A percentile compares a stretch with the other conserved stretches of the same genome.
phyloP scores from a whole-genome alignment of 2,797 vertebrate genomes.

The Syngnathus rostellatus region DNA sequence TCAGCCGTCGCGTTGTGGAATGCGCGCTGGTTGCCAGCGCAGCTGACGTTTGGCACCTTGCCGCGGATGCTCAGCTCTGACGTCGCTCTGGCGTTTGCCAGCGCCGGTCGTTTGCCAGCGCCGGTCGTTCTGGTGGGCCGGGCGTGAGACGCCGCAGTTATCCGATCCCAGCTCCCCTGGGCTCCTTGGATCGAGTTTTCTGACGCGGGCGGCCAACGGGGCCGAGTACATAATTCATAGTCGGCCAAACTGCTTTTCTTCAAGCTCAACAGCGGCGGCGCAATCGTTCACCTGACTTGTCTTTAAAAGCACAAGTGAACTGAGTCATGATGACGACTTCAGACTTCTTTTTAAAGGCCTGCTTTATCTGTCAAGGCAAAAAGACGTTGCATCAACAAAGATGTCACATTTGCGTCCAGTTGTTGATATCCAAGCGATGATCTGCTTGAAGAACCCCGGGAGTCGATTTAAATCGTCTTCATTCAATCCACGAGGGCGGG shows the following conservation, averaged over 20 bases:
- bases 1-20: neutral
- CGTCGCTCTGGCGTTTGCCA: neutral
- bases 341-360: no score
- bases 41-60: neutral
- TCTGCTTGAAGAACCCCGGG: no score
- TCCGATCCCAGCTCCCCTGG: no score
- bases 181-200: neutral
- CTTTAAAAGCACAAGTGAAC: neutral
- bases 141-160: no score
- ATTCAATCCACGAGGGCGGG: neutral
- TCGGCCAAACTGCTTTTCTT: no score
- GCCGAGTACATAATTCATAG: neutral
- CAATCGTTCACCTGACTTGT: neutral
- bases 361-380: no score
- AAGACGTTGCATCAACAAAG: no score
- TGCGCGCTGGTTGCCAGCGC: neutral
- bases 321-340: no score
- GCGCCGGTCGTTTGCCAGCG: neutral
- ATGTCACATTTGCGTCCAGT: no score
- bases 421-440: no score
- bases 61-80: neutral
- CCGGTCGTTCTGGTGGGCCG: neutral
- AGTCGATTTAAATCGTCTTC: no score
- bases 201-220: neutral
- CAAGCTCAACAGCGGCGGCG: neutral